Conservation (phyloP, 1,140 invertebrate species). For the Heliothis subflexa region DNA sequence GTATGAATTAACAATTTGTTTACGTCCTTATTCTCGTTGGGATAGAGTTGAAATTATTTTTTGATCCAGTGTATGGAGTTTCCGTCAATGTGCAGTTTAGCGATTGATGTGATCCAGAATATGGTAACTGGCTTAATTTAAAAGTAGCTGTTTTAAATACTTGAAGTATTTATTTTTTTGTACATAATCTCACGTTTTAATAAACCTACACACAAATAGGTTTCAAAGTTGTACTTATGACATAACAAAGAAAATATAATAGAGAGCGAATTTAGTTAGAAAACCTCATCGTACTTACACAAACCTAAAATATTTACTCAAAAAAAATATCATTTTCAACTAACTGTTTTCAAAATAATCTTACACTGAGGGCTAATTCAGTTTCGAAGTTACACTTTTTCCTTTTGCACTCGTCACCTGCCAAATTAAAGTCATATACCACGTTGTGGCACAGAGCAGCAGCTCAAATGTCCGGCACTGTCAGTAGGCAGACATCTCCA, state of each 20-base stretch:
- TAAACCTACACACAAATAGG: too few relatives aligned
- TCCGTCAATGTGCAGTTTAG: slow-evolving; percentile 33
- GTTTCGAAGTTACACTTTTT: too few relatives aligned
- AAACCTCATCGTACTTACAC: too few relatives aligned
- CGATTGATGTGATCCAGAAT: slow-evolving; percentile 5
- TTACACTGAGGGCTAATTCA: too few relatives aligned
- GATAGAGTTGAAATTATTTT: slow-evolving; percentile 28
- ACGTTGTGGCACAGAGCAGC: neutral
- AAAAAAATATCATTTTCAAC: too few relatives aligned
- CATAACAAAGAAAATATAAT: too few relatives aligned
- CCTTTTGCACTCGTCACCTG: neutral
- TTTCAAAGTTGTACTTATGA: too few relatives aligned
- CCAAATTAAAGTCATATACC: slow-evolving; percentile 6
- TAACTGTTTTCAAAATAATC: too few relatives aligned
- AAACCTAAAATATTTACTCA: too few relatives aligned
- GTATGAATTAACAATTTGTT: neutral
- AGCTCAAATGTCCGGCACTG: slow-evolving; percentile 24
- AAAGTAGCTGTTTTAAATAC: neutral
- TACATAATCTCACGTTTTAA: too few relatives aligned
- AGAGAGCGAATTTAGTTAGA: too few relatives aligned
- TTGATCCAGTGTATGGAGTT: neutral
- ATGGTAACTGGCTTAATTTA: neutral
- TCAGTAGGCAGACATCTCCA: slow-evolving; percentile 40
- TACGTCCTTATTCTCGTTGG: neutral
- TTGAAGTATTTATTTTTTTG: neutral